Percentiles rank a stretch among this genome's conserved stretches.
Evolutionary conservation across 2,113 vertebrate species (phyloP).

Genomic region (Lepus europaeus): DNA sequence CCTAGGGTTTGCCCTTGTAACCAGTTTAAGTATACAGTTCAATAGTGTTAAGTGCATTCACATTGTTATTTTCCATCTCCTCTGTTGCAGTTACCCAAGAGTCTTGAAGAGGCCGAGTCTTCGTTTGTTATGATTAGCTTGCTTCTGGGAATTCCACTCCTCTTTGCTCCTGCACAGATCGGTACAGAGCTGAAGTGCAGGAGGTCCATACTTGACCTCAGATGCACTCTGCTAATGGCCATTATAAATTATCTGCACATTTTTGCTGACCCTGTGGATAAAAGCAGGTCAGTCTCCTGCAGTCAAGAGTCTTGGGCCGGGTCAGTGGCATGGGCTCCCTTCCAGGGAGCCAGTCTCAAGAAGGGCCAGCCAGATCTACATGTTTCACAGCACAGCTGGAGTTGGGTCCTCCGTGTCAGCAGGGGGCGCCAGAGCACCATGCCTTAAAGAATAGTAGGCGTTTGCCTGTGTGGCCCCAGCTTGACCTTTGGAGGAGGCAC

Average conservation of each 20-base stretch:
- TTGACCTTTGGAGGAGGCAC: neutral
- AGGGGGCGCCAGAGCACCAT: neutral
- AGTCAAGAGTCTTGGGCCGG: neutral
- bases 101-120: neutral
- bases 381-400: neutral
- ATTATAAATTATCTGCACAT: constrained; percentile 43
- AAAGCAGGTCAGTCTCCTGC: constrained; percentile 24
- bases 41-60: neutral
- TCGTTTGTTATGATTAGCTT: neutral
- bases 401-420: neutral
- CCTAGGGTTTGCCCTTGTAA: neutral
- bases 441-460: neutral
- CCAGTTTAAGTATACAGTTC: neutral
- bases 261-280: constrained; percentile 41
- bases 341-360: neutral
- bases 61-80: neutral
- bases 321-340: neutral
- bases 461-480: neutral
- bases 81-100: constrained; percentile 20
- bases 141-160: neutral
- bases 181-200: neutral
- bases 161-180: neutral
- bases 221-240: neutral
- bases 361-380: neutral
- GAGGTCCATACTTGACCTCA: constrained; percentile 17